Evolutionary conservation across 2,888 invertebrate genomes (phyloP).

Genomic region (Disparrhopalites patrizii): DNA sequence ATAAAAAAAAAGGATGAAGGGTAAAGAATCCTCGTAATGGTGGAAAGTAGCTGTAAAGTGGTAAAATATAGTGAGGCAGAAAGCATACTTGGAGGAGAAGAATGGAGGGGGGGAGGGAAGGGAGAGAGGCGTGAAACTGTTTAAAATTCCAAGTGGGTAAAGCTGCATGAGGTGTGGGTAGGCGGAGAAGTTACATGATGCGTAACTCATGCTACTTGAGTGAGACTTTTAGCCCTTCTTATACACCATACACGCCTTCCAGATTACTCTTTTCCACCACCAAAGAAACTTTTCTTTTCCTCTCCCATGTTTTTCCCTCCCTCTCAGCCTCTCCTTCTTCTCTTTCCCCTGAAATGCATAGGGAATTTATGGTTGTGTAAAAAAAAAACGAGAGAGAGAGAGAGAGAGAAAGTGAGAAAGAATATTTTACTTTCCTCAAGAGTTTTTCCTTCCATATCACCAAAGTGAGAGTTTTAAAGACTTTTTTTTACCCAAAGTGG

Average conservation of each 20-base stretch:
- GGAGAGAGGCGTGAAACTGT: conserved; percentile 25
- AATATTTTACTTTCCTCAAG: conserved; percentile 1
- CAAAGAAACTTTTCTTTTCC: conserved; percentile 1
- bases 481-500: too few relatives aligned
- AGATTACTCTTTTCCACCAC: neutral
- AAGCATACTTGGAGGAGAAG: neutral
- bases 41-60: neutral
- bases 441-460: neutral
- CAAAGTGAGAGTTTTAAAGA: neutral
- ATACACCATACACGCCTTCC: neutral
- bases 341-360: neutral
- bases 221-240: neutral
- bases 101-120: conserved; percentile 2
- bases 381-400: neutral
- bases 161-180: conserved; percentile 25
- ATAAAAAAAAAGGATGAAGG: neutral
- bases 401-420: neutral
- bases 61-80: neutral
- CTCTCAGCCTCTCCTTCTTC: too few relatives aligned
- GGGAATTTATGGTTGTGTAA: neutral
- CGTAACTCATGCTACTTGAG: conserved; percentile 15
- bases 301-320: too few relatives aligned
- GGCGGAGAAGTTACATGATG: conserved; percentile 15
- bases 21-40: neutral
- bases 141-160: conserved; percentile 35